Evolutionary conservation across 2,888 invertebrate species (phyloP).

Genomic region (Agonum fuliginosum): DNA sequence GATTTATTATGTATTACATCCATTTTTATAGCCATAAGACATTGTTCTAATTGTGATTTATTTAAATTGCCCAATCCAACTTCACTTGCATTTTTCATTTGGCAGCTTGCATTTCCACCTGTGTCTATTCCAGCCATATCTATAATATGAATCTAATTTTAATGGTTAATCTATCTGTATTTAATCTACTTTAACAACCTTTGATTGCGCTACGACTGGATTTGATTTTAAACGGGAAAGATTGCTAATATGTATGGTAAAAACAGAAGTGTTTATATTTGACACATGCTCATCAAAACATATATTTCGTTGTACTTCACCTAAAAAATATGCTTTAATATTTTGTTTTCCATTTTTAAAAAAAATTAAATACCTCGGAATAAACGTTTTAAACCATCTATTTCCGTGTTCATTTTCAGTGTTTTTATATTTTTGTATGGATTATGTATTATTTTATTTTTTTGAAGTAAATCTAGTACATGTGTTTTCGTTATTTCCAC

Average conservation of each 20-base stretch:
- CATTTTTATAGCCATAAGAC: slow-evolving; percentile 66
- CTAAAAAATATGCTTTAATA: slow-evolving; percentile 61
- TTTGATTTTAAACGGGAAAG: slow-evolving; percentile 64
- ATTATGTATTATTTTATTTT: slow-evolving; percentile 63
- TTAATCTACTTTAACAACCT: slow-evolving; percentile 64
- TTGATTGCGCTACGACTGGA: slow-evolving; percentile 65
- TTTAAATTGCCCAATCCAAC: slow-evolving; percentile 71
- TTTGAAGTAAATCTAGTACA: slow-evolving; percentile 69
- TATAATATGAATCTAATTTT: slow-evolving; percentile 70
- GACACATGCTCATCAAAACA: slow-evolving; percentile 65
- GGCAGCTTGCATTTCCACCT: slow-evolving; percentile 66
- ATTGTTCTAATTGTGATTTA: slow-evolving; percentile 71
- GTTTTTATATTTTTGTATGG: slow-evolving; percentile 65
- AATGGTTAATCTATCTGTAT: slow-evolving; percentile 45
- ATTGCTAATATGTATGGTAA: slow-evolving; percentile 70
- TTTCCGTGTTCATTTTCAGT: slow-evolving; percentile 66
- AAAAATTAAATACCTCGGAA: slow-evolving; percentile 67
- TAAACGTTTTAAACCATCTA: slow-evolving; percentile 68
- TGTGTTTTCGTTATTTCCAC: slow-evolving; percentile 69
- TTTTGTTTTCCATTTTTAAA: neutral
- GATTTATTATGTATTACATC: slow-evolving; percentile 54
- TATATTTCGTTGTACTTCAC: slow-evolving; percentile 70
- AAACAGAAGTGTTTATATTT: slow-evolving; percentile 70
- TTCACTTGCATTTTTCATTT: slow-evolving; percentile 68
- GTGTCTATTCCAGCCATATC: slow-evolving; percentile 72